Evolutionary conservation across 2,888 invertebrate species (phyloP).

Genomic region (Marronus borbonicus): DNA sequence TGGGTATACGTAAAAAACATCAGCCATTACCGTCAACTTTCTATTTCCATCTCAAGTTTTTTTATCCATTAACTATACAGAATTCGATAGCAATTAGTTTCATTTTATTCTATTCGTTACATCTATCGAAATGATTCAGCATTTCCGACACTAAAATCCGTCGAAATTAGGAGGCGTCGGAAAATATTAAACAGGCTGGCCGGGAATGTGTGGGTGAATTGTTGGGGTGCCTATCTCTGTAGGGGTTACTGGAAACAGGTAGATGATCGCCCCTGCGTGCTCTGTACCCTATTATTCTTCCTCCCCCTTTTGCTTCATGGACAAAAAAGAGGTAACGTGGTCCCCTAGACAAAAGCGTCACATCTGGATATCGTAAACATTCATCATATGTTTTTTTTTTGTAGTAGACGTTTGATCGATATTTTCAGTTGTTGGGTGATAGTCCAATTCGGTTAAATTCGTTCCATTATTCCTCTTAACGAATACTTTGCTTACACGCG

Average conservation of each 20-base stretch:
- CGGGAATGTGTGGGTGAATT: conserved; percentile 34
- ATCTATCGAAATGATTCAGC: conserved; percentile 11
- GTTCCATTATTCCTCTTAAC: background rate
- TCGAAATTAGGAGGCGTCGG: background rate
- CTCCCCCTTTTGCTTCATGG: conserved; percentile 10
- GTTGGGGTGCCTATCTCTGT: conserved; percentile 11
- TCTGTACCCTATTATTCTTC: conserved; percentile 12
- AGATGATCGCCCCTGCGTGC: conserved; percentile 16
- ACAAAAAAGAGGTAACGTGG: conserved; percentile 33
- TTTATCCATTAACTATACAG: background rate
- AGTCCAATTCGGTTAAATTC: background rate
- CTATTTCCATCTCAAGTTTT: background rate
- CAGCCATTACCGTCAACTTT: too few species aligned
- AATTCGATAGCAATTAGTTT: background rate
- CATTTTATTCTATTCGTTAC: background rate
- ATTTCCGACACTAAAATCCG: too few species aligned
- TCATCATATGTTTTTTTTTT: conserved; percentile 21
- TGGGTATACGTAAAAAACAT: background rate
- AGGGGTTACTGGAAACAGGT: conserved; percentile 36
- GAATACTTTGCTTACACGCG: background rate
- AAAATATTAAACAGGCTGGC: conserved; percentile 16
- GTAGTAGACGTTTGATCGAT: conserved; percentile 8
- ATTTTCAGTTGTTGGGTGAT: background rate
- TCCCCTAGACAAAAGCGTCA: conserved; percentile 30
- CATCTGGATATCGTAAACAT: conserved; percentile 40